A percentile compares a stretch with the other conserved stretches of the same genome.
Conservation (phyloP, 2,113 vertebrate species). For the Boleophthalmus pectinirostris region DNA sequence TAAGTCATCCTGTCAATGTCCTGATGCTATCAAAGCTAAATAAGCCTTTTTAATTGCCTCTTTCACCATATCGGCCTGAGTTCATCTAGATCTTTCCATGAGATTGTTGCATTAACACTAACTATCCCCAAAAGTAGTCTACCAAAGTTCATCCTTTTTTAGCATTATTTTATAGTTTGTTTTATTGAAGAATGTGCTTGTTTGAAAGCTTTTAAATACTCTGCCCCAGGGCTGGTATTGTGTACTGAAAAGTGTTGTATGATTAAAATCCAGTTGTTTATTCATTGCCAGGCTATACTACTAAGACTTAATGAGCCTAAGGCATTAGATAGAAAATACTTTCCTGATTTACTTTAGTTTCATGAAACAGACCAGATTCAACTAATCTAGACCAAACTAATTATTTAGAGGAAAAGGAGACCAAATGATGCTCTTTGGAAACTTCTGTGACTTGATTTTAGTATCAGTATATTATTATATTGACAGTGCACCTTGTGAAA, state of each 20-base stretch:
- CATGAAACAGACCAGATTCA: too few relatives aligned
- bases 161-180: background rate
- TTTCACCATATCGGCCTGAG: background rate
- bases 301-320: background rate
- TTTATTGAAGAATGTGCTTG: background rate
- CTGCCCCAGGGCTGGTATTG: background rate
- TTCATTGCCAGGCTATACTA: background rate
- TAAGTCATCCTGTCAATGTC: conserved; percentile 21
- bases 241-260: too few relatives aligned
- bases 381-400: too few relatives aligned
- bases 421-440: too few relatives aligned
- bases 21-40: conserved; percentile 22
- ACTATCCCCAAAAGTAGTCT: background rate
- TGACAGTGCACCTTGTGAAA: background rate
- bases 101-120: background rate
- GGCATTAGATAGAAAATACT: background rate
- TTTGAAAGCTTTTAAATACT: background rate
- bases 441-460: too few relatives aligned
- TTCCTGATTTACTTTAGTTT: too few relatives aligned
- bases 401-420: too few relatives aligned
- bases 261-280: background rate
- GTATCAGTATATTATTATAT: too few relatives aligned
- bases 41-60: conserved; percentile 6
- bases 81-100: background rate
- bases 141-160: background rate